Evolutionary conservation across 1,140 invertebrate species (phyloP), one percentile per base, ranked within the genome.

Genomic region (Drosophila arawakana): DNA sequence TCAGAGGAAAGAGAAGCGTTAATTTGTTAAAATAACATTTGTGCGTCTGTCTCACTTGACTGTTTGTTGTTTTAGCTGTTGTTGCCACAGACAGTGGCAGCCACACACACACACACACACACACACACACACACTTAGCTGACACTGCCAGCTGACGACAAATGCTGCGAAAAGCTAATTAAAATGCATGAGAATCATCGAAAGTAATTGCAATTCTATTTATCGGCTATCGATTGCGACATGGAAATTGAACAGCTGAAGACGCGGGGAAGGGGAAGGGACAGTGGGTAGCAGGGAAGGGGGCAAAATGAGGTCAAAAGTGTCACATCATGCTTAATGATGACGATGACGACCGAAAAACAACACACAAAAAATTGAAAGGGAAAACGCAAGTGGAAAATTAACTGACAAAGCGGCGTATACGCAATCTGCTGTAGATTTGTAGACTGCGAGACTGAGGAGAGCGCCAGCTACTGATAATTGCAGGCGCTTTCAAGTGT

Each of bases 261-360:
- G 9, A 7, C 0, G 35, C 21, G 15, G 30, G 18, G 50, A 74
- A 63, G 60, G 43, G 61, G 63, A 41, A 47, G 61, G 63, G 46
- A 61, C 37, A 50, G 58, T 46, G 69, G 37, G 62, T 5, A 41
- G 35, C 5, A 30, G 30, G 34, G 9, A 13, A 41, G 3, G 21
- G 13, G 37, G 61, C 9, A 62, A 84, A 89, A 76, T 72, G 79
- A 88, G 84, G 84, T 84, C 85, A 88, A 91, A 91, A 91, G 78
- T 84, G 90, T 91, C 90, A 88, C 90, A 91, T 91, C 90, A 91
- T 91, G 74, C 82, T 78, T 82, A 90, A 88, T 91, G 85, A 91
- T 91, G 85, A 90, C 69, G 81, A 73, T 91, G 85, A 80, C 74
- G 77, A 35, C 35, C 13, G 44, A 13, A 43, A 18, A 59, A 86